Evolutionary conservation across 2,113 vertebrate species (phyloP).

Genomic region (Cranoglanis bouderius): DNA sequence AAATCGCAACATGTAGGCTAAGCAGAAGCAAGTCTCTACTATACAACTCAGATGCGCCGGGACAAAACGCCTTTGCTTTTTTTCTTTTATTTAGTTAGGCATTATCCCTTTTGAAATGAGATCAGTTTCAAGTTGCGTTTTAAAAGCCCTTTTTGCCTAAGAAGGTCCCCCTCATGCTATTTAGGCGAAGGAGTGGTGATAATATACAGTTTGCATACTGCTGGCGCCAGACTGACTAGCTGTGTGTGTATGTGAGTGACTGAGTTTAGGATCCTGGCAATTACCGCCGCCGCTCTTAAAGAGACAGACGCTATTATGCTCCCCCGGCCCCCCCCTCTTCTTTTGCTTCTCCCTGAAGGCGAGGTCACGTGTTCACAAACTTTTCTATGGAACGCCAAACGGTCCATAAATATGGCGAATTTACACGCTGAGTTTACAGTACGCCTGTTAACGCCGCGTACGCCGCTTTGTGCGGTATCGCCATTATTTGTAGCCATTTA

Average conservation of each 20-base stretch:
- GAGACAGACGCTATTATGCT: constrained; percentile 77
- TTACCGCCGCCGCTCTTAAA: constrained; percentile 92
- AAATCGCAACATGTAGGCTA: constrained; percentile 21
- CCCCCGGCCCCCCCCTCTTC: constrained; percentile 46
- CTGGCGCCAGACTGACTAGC: constrained; percentile 95
- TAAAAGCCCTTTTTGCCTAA: constrained; percentile 79
- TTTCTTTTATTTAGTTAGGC: constrained; percentile 74
- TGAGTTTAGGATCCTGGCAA: constrained; percentile 87
- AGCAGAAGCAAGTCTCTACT: constrained; percentile 44
- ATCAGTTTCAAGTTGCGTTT: constrained; percentile 87
- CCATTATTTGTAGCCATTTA: not conserved
- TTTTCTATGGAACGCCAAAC: constrained; percentile 56
- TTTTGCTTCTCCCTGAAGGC: constrained; percentile 59
- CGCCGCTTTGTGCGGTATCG: not conserved
- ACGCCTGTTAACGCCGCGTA: too few relatives aligned
- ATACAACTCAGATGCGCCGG: constrained; percentile 63
- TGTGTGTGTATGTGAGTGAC: constrained; percentile 89
- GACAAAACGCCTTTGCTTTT: constrained; percentile 64
- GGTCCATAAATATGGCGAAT: not conserved
- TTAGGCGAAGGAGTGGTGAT: constrained; percentile 94
- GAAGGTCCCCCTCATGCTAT: constrained; percentile 81
- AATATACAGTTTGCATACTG: constrained; percentile 93
- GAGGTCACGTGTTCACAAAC: constrained; percentile 64
- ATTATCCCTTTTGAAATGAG: constrained; percentile 83
- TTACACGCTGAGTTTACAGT: not conserved